Conservation (phyloP, 2,113 vertebrate genomes). For the Protobothrops mucrosquamatus region DNA sequence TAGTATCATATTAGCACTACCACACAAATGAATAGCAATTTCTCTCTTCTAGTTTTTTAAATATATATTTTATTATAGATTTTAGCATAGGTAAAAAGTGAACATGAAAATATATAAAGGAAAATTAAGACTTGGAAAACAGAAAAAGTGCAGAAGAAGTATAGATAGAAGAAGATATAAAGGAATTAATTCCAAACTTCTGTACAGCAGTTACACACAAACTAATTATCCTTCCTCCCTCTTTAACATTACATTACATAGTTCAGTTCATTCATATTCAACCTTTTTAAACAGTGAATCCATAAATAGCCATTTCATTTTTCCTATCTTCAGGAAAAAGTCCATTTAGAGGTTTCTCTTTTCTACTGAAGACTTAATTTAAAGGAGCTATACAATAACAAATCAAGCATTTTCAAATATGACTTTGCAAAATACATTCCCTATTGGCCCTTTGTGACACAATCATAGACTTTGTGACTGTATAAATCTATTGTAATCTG, state of each 20-base stretch:
- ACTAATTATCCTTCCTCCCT: background rate
- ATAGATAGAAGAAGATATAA: background rate
- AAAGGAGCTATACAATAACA: background rate
- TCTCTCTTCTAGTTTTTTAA: background rate
- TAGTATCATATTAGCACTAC: background rate
- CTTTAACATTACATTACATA: background rate
- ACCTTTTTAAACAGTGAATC: background rate
- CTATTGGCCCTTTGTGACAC: background rate
- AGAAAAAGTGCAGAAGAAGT: background rate
- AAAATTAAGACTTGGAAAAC: background rate
- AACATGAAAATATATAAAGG: background rate
- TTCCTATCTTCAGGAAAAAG: background rate
- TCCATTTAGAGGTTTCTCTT: background rate
- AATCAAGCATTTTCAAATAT: background rate
- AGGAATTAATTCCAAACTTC: background rate
- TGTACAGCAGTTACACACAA: background rate
- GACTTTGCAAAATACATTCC: background rate
- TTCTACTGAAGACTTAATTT: background rate
- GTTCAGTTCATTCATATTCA: background rate
- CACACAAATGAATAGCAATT: background rate
- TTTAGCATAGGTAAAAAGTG: background rate
- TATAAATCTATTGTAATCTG: slow-evolving; percentile 26
- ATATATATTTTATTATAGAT: background rate
- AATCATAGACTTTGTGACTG: background rate
- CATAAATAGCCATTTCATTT: background rate